Base-by-base conservation (phyloP, 2,888 invertebrate species). In the Pegoplata infirma region DNA sequence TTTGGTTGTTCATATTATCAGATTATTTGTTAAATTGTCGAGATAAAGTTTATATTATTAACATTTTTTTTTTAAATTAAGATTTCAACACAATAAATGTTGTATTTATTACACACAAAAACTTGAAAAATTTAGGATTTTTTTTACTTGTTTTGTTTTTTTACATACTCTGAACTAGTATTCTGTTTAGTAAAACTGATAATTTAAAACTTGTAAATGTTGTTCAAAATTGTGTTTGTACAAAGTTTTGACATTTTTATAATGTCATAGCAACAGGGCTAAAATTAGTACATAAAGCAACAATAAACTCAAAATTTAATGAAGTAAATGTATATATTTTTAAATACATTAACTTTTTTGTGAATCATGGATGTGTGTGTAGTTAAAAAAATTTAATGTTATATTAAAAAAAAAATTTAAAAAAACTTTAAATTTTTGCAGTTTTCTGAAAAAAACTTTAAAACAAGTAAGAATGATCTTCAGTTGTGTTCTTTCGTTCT, bases 1-100 rank as follows among this genome's bases (percentile, higher is more conserved):
- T 58, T 40, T 46, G 17, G 46, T 61, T 72, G 17, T 44, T 56
- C 5, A 55, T 28, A 16, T 36, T 53, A 53, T 59, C 51, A 59
- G 51, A 51, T 53, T 16, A 17, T 12, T 58, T 40, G 3, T 49
- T 12, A 32, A 51, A 12, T 23, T 7, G 2, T 40, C 2, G 32
- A 32, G 32, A 32, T 32, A 32, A 32, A 32, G 32, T 51, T 40
- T 3, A 46, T 16, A 12, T 23, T 0, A 17, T 16, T 36, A 17
- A 7, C 21, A 17, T 28, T 47, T 32, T 32, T 21, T 19, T 32
- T 12, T 7, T 28, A 19, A 4, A 12, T 49, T 17, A 19, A 19
- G 2, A 19, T 10, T 36, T 5, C 12, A 17, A 36, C 16, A 17
- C 32, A 3, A 55, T n/a, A 5, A 12, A 14, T 19, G 23, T 8